Evolutionary conservation across 2,888 invertebrate genomes (phyloP).

Genomic region (Bibio marci): DNA sequence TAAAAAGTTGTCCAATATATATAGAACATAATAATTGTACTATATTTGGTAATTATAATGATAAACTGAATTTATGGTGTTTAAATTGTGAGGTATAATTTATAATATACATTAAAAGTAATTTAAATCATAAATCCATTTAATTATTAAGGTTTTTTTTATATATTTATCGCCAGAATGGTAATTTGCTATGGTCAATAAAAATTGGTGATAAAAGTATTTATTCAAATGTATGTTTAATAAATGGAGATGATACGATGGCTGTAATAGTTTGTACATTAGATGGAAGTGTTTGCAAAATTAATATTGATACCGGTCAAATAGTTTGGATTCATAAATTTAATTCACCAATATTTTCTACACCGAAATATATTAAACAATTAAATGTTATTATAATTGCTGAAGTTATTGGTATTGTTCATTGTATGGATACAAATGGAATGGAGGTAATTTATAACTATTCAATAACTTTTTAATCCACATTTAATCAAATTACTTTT

Average conservation of each 20-base stretch:
- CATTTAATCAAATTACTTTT: no score
- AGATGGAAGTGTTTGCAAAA: conserved; percentile 33
- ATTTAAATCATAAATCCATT: no score
- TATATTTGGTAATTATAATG: conserved; percentile 35
- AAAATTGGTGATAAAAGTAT: conserved; percentile 32
- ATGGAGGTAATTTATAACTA: no score
- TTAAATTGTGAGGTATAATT: conserved; percentile 15
- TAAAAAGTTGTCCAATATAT: conserved; percentile 34
- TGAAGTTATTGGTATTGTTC: conserved; percentile 33
- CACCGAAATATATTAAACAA: conserved; percentile 22
- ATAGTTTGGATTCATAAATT: conserved; percentile 33
- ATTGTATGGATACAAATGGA: conserved; percentile 31
- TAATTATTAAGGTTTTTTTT: neutral
- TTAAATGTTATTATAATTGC: conserved; percentile 17
- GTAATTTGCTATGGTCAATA: conserved; percentile 17
- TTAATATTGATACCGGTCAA: conserved; percentile 29
- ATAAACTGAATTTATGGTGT: conserved; percentile 19
- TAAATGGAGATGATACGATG: conserved; percentile 19
- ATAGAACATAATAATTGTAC: conserved; percentile 39
- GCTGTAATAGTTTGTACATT: conserved; percentile 33
- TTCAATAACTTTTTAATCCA: no score
- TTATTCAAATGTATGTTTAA: conserved; percentile 31
- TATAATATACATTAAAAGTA: no score
- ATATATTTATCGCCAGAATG: neutral
- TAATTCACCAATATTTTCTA: conserved; percentile 40